Percentiles rank a stretch among this genome's conserved stretches.
Evolutionary conservation across 2,113 vertebrate genomes (phyloP).

Genomic region (Sphyrna mokarran): DNA sequence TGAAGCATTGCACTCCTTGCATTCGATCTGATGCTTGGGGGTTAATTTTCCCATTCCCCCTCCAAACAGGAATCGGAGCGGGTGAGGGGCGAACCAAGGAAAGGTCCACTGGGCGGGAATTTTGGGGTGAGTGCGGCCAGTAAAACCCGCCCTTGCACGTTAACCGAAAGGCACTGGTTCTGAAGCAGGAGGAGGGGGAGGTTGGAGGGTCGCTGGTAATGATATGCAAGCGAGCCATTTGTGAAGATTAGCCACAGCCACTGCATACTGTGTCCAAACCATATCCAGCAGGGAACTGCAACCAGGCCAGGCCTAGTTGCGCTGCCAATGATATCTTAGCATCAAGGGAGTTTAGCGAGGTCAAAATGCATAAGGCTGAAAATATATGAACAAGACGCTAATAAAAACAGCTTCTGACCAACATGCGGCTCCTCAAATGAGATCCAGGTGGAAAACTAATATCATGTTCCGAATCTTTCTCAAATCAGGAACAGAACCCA

Average conservation of each 20-base stretch:
- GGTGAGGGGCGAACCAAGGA: too few relatives aligned
- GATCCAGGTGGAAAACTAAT: conserved; percentile 63
- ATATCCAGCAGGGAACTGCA: not conserved
- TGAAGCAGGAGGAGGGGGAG: not conserved
- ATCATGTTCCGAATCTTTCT: conserved; percentile 57
- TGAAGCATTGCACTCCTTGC: too few relatives aligned
- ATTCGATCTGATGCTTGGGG: too few relatives aligned
- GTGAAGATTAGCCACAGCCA: not conserved
- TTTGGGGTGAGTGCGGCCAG: too few relatives aligned
- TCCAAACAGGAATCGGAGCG: too few relatives aligned
- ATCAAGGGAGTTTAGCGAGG: conserved; percentile 61
- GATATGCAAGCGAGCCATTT: not conserved
- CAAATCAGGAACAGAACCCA: conserved; percentile 64
- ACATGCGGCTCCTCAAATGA: conserved; percentile 56
- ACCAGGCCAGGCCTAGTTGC: conserved; percentile 46
- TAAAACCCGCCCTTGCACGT: too few relatives aligned
- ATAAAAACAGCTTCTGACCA: conserved; percentile 67
- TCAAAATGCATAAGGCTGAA: conserved; percentile 55
- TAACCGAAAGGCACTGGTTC: too few relatives aligned
- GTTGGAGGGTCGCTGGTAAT: not conserved
- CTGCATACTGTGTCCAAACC: conserved; percentile 16
- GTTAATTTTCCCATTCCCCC: too few relatives aligned
- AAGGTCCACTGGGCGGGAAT: too few relatives aligned
- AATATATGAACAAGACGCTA: conserved; percentile 67
- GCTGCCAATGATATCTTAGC: conserved; percentile 53